Evolutionary conservation across 2,113 vertebrate species (phyloP).

Genomic region (Tetrao urogallus): DNA sequence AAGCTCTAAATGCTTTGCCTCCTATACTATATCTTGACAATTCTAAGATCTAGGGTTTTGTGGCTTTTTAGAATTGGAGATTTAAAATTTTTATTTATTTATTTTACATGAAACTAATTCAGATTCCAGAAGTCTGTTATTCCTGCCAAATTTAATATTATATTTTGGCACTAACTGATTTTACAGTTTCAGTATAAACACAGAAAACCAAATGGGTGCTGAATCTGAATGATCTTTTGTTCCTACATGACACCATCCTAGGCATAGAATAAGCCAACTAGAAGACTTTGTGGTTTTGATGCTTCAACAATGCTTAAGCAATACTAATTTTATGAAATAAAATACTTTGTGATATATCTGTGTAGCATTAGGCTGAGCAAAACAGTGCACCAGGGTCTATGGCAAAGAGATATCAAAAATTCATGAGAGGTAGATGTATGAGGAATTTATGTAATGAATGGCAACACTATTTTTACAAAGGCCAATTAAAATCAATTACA

Average conservation of each 20-base stretch:
- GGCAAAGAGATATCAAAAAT: not conserved
- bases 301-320: not conserved
- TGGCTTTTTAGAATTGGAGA: not conserved
- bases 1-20: not conserved
- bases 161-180: not conserved
- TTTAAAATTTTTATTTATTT: not conserved
- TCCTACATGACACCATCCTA: not conserved
- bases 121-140: not conserved
- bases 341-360: not conserved
- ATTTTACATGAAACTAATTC: not conserved
- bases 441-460: not conserved
- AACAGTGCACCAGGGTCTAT: not conserved
- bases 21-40: not conserved
- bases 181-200: not conserved
- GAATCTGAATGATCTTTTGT: not conserved
- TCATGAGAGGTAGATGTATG: not conserved
- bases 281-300: not conserved
- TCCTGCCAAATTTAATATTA: not conserved
- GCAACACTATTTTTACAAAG: not conserved
- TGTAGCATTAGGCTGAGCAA: not conserved
- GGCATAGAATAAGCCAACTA: not conserved
- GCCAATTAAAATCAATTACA: not conserved
- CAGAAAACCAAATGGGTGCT: not conserved
- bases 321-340: not conserved
- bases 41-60: not conserved